Evolutionary conservation across 2,797 vertebrate species (phyloP).

Genomic region (Craterocephalus amniculus): DNA sequence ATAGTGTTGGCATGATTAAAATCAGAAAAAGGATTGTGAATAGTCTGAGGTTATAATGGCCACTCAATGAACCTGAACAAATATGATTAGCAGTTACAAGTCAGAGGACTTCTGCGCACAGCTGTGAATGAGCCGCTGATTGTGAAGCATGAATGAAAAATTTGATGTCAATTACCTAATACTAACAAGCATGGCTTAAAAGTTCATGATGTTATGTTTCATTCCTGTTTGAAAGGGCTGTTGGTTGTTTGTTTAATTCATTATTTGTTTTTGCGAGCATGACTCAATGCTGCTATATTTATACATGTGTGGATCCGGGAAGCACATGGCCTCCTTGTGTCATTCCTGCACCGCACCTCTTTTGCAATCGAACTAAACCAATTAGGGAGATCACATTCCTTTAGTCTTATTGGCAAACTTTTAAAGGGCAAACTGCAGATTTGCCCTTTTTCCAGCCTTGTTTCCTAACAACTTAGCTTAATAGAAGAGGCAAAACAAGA

Average conservation of each 20-base stretch:
- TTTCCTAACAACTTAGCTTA: constrained; percentile 8
- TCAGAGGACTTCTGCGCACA: not conserved
- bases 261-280: not conserved
- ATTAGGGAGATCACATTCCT: constrained; percentile 22
- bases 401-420: constrained; percentile 2
- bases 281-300: not conserved
- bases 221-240: not conserved
- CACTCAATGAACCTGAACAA: constrained; percentile 8
- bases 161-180: not conserved
- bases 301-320: not conserved
- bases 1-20: not conserved
- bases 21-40: not conserved
- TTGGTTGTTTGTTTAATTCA: not conserved
- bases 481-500: not conserved
- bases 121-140: constrained; percentile 12
- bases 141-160: constrained; percentile 12
- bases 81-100: not conserved
- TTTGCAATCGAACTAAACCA: constrained; percentile 2
- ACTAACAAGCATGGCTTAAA: not conserved
- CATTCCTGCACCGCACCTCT: not conserved
- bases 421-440: constrained; percentile 33
- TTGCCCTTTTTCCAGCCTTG: constrained; percentile 3
- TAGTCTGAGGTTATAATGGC: not conserved
- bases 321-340: not conserved
- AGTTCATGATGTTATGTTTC: not conserved